phyloP scores from a whole-genome alignment of 2,888 invertebrate genomes.

The Melangyna quadrimaculata region DNA sequence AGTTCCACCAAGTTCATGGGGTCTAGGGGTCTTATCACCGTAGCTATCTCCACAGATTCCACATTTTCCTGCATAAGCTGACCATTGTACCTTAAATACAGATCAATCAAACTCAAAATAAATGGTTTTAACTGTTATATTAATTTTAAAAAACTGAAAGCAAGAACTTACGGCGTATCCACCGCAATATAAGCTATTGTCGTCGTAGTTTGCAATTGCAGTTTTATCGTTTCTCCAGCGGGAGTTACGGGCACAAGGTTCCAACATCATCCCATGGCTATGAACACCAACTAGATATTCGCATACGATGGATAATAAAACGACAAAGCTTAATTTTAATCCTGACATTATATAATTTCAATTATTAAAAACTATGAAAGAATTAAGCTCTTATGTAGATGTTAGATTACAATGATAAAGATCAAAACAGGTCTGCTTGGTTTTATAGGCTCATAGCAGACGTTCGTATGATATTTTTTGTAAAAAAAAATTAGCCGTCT shows the following conservation, averaged over 20 bases:
- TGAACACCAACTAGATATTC: constrained; percentile 40
- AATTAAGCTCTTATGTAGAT: not conserved
- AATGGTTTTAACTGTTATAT: not conserved
- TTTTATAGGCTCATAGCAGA: not conserved
- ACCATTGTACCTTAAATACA: constrained; percentile 81
- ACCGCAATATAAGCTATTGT: constrained; percentile 83
- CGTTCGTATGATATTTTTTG: no score
- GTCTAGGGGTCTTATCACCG: constrained; percentile 80
- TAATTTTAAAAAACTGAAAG: not conserved
- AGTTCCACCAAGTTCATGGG: constrained; percentile 83
- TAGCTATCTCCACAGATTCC: constrained; percentile 83
- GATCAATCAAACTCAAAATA: not conserved
- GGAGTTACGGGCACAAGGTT: constrained; percentile 82
- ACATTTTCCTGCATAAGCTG: constrained; percentile 81
- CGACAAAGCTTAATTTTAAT: not conserved
- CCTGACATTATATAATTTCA: not conserved
- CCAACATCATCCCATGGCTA: constrained; percentile 83
- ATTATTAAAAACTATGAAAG: not conserved
- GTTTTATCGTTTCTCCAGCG: constrained; percentile 82
- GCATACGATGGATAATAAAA: constrained; percentile 3
- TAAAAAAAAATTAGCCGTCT: no score
- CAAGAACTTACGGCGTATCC: constrained; percentile 78
- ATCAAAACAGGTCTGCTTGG: not conserved
- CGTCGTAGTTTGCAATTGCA: constrained; percentile 82
- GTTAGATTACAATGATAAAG: not conserved